These are phyloP conservation scores for Chymomyza fuscimana DNA, from an alignment of 2,888 invertebrate genomes.

Conservation along the genomic window DNA sequence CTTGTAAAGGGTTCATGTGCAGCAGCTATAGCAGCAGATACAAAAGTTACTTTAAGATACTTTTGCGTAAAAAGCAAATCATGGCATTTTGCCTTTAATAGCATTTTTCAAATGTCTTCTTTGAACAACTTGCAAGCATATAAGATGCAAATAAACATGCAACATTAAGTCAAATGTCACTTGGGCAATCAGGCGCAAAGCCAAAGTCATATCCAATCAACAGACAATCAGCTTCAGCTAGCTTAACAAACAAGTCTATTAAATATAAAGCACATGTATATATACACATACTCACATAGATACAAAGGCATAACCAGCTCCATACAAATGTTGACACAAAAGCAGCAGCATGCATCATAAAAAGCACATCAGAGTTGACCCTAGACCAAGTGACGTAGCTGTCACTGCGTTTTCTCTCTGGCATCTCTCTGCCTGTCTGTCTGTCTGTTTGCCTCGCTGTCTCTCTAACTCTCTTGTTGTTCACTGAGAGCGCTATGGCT, in stretches of 20 bases:
- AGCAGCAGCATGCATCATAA: conserved; percentile 17
- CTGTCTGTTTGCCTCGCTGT: neutral
- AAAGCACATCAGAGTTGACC: conserved; percentile 31
- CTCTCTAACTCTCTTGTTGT: neutral
- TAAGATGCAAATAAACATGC: neutral
- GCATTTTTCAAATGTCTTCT: neutral
- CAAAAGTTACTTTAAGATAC: neutral
- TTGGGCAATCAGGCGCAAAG: conserved; percentile 40
- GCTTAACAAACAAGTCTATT: conserved; percentile 45
- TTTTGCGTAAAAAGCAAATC: neutral
- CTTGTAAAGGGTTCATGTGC: conserved; percentile 32
- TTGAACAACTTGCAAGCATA: neutral
- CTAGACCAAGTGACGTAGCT: neutral
- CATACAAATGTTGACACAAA: conserved; percentile 10
- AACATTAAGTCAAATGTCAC: conserved; percentile 3
- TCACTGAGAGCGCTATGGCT: conserved; percentile 20
- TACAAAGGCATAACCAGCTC: neutral
- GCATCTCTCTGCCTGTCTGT: neutral
- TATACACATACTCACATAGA: neutral
- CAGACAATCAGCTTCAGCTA: conserved; percentile 37
- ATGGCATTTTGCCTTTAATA: neutral
- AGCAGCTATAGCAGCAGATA: neutral
- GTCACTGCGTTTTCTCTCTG: conserved; percentile 1
- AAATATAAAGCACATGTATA: conserved; percentile 29
- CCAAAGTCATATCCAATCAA: conserved; percentile 61